Evolutionary conservation across 1,140 invertebrate genomes (phyloP), one percentile per base, ranked within the genome.

Genomic region (Bombyx mori): DNA sequence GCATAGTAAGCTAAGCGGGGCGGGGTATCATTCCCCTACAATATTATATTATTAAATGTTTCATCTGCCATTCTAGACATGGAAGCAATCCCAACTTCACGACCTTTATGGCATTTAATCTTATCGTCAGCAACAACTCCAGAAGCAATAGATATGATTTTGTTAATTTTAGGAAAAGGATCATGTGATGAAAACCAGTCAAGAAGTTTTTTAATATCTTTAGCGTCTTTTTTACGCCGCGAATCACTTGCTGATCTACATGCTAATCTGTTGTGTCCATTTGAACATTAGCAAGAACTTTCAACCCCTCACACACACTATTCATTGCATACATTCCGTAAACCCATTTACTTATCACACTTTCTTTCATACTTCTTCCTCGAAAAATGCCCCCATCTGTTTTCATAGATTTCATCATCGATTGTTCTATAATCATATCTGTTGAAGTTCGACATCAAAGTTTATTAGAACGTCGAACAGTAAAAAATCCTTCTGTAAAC

Each of bases 331-430:
- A 64, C 68, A 74, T 74, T n/a, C 61, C 48, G 52, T 70, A 72
- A 66, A 79, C 63, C 73, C 76, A 86, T 77, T 77, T 79, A 61
- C 62, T 69, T 50, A 85, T 60, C 7, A 82, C 76, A 65, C 68
- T 82, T 43, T 80, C 68, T 65, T 65, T 56, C 22, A 66, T 69
- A 65, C 79, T 73, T 74, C 78, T 62, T 8, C 76, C 73, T 61
- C 60, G 68, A 61, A 68, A 51, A 57, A 86, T 48, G 56, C 73
- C 83, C 58, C 82, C 83, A 61, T 64, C 62, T 57, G 74, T 80
- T 60, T 87, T 88, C 69, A 89, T 77, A 46, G 76, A 63, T 62
- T 77, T 67, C 75, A 88, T 89, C 46, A 85, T 61, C 8, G 54
- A 66, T 47, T 82, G 77, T 47, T 82, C 75, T 52, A 81, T 84